Base-by-base conservation (phyloP, 2,113 vertebrate species). In the Sorex fumeus region DNA sequence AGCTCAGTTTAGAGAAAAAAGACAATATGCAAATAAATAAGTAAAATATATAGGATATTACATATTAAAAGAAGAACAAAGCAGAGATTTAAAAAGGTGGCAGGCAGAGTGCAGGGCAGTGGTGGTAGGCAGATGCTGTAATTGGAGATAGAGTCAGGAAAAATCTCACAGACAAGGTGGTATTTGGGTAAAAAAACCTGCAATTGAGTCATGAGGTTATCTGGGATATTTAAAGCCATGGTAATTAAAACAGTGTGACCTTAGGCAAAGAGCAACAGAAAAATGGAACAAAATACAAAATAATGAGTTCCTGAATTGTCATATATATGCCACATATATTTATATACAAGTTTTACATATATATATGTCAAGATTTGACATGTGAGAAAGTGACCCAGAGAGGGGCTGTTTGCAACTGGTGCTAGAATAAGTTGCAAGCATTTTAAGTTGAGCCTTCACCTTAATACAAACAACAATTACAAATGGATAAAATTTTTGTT, bases 241-340 rank as follows among this genome's bases (percentile, higher is more conserved):
- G 47, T 36, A 88, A 84, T 91, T 91, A 86, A 93, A 70, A 94
- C n/a, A 92, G 25, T 83, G 27, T 82, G 47, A 30, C 70, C 47
- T 88, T 90, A 79, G 57, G 34, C 28, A 64, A 82, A 87, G 32
- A 83, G 27, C 70, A 34, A 81, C 23, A 32, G 43, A 62, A 78
- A 85, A 82, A 72, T 76, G 50, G 71, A 93, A 82, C 53, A 80
- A 91, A 83, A 79, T 40, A 40, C 40, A 40, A 40, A 40, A 40
- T 13, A 74, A 0, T 86, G 70, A 79, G 25, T 71, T 88, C 66
- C 91, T 53, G 70, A 77, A 67, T 27, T 70, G 30, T 8, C 27
- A 27, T 47, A 67, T 88, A 88, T 50, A 50, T 50, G 13, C 40
- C 13, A 50, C 13, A 50, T 50, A 13, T 50, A 50, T 50, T 50